Base-by-base conservation (phyloP, 2,797 vertebrate genomes). In the Enteromius fasciolatus region DNA sequence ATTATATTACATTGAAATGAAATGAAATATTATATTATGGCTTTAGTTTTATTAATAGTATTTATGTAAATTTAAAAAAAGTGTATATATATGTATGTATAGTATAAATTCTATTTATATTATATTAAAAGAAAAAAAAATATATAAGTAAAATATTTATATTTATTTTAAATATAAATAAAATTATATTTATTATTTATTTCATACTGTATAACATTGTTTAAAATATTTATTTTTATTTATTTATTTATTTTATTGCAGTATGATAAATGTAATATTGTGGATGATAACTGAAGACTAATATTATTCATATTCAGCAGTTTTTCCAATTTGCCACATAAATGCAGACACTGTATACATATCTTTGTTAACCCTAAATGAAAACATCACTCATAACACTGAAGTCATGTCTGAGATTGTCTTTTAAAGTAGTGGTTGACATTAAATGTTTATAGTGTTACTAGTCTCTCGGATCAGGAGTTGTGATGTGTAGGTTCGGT, bases 321-420 rank as follows among this genome's bases (percentile, higher is more conserved):
- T 20, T 20, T 50, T 50, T 33, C 31, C 17, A 67, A 36, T n/a
- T 39, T 39, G 1, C 18, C 48, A 36, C 48, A 54, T 18, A 33
- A 18, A 52, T 73, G 6, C 70, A 74, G 50, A 15, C 28, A 57
- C 50, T 23, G 48, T 73, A 39, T 50, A 57, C 72, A 57, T 17
- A 39, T 52, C 46, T 52, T 8, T 36, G 72, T 54, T 54, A 73
- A 18, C 70, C 33, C 48, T 36, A 52, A 48, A 73, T 74, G 31
- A 57, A 57, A 75, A 74, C 50, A 74, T 23, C 50, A 33, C 70
- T 52, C 72, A 54, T 36, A 54, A 74, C 31, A 39, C 80, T 54
- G 28, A 82, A 48, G 59, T 54, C 23, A 76, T 75, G 80, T 74
- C 80, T 82, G 70, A 41, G 61, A 44, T 82, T 17, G 23, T 57